Conservation (phyloP, 1,140 invertebrate genomes). For the Habropoda laboriosa region DNA sequence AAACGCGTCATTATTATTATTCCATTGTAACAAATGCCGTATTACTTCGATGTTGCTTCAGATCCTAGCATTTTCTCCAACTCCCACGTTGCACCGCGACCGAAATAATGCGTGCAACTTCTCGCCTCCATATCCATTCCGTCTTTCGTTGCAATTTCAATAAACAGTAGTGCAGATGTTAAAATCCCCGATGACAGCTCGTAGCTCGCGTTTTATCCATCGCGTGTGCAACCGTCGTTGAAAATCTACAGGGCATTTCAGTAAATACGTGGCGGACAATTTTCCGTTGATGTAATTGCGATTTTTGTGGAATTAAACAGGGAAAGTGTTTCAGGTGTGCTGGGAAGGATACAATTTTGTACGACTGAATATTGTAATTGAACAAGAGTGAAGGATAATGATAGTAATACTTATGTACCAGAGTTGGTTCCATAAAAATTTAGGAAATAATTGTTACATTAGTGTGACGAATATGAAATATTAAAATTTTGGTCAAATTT, state of each 20-base stretch:
- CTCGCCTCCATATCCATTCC: background rate
- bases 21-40: background rate
- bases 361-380: no score
- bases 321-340: no score
- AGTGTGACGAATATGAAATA: no score
- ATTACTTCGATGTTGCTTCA: background rate
- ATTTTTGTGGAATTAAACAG: no score
- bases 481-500: no score
- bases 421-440: no score
- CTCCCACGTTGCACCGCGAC: no score
- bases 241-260: background rate
- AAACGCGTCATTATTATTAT: conserved; percentile 1
- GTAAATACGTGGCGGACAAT: background rate
- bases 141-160: conserved; percentile 21
- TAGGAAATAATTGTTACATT: no score
- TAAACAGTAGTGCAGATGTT: conserved; percentile 23
- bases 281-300: no score
- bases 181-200: conserved; percentile 25
- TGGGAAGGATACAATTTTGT: no score
- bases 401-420: no score
- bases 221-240: background rate
- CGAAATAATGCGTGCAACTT: conserved; percentile 3
- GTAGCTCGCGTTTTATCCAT: background rate
- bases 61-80: background rate
- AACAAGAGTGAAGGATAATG: no score